Conservation (phyloP, 1,140 invertebrate species). For the Drosophila erecta region DNA sequence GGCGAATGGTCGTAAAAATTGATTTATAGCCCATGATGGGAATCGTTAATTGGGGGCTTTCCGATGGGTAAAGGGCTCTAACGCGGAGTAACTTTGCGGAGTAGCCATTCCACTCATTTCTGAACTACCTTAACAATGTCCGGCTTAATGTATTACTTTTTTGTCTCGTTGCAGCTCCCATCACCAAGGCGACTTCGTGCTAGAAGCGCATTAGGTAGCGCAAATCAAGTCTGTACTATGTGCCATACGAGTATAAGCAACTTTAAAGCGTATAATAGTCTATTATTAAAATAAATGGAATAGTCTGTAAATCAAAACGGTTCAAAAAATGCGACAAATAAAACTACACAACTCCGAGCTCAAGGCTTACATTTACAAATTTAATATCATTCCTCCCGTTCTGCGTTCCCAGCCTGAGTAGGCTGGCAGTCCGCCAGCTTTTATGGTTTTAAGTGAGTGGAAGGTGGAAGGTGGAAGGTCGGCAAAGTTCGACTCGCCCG, state of each 20-base stretch:
- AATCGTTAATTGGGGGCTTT: slow-evolving; percentile 44
- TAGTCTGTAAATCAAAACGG: slow-evolving; percentile 6
- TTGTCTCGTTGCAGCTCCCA: slow-evolving; percentile 29
- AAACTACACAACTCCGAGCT: neutral
- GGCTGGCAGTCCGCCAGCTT: neutral
- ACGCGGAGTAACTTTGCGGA: neutral
- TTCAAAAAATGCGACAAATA: neutral
- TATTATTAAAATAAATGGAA: slow-evolving; percentile 23
- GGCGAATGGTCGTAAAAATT: slow-evolving; percentile 54
- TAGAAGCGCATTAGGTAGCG: slow-evolving; percentile 4
- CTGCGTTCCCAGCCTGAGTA: neutral
- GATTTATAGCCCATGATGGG: slow-evolving; percentile 45
- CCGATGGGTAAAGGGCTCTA: slow-evolving; percentile 1
- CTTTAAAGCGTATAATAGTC: slow-evolving; percentile 10
- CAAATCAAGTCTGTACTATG: slow-evolving; percentile 50
- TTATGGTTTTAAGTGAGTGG: neutral
- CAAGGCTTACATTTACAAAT: neutral
- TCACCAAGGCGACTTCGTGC: neutral
- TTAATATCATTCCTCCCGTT: neutral
- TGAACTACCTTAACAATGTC: neutral
- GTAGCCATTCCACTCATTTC: neutral
- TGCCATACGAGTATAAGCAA: slow-evolving; percentile 50
- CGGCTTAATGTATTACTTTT: slow-evolving; percentile 1
- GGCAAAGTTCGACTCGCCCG: neutral
- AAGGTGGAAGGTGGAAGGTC: neutral